These are phyloP conservation scores for Hyles vespertilio DNA, from an alignment of 1,140 invertebrate species.

Conservation along the genomic window DNA sequence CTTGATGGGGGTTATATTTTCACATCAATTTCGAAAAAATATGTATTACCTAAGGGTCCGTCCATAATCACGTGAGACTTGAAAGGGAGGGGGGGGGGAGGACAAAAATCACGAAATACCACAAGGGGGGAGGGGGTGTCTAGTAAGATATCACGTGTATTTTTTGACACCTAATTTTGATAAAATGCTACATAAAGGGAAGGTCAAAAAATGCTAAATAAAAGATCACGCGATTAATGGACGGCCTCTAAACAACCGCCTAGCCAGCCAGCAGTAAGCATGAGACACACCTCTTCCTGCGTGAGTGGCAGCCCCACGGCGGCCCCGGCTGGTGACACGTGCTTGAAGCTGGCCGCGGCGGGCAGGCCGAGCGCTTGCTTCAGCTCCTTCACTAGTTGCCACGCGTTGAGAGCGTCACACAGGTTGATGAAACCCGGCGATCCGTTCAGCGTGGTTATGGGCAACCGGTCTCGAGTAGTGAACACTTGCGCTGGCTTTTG, in stretches of 20 bases:
- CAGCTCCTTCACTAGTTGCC: slow-evolving; percentile 96
- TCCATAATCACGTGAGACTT: too few species aligned
- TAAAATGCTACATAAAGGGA: background rate
- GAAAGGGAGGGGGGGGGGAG: too few species aligned
- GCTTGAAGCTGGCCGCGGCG: slow-evolving; percentile 98
- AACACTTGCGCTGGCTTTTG: slow-evolving; percentile 97
- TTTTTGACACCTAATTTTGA: too few species aligned
- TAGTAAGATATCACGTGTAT: too few species aligned
- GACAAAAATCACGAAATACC: too few species aligned
- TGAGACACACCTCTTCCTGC: slow-evolving; percentile 73
- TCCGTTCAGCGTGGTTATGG: slow-evolving; percentile 94
- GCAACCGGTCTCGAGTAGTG: slow-evolving; percentile 87
- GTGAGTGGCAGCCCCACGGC: slow-evolving; percentile 90
- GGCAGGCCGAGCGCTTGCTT: slow-evolving; percentile 87
- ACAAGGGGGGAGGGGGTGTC: too few species aligned
- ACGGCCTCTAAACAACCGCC: too few species aligned
- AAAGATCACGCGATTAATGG: too few species aligned
- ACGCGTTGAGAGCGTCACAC: slow-evolving; percentile 97
- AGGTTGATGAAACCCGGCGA: slow-evolving; percentile 98
- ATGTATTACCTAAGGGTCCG: background rate
- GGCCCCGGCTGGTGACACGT: slow-evolving; percentile 97
- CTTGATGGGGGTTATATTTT: too few species aligned
- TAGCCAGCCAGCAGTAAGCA: too few species aligned
- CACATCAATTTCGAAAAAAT: background rate
- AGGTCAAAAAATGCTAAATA: too few species aligned